Conservation (phyloP, 2,113 vertebrate genomes). For the Rhineura floridana region DNA sequence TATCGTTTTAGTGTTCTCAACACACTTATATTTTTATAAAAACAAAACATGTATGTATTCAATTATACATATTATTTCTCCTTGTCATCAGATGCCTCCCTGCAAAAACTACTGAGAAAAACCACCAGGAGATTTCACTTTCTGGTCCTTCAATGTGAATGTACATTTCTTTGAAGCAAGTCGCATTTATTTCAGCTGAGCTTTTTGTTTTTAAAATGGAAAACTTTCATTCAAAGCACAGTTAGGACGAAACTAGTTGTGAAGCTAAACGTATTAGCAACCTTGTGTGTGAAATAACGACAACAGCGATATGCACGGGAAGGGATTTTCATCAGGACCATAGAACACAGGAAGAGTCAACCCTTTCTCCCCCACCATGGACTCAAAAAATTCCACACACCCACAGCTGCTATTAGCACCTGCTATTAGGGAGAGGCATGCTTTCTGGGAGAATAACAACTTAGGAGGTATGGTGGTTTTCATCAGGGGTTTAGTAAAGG, state of each 20-base stretch:
- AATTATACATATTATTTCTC: background rate
- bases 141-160: background rate
- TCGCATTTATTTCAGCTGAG: background rate
- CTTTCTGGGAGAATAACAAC: background rate
- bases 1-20: background rate
- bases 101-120: background rate
- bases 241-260: background rate
- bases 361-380: background rate
- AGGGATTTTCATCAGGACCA: background rate
- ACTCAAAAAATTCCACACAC: background rate
- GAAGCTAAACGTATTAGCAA: background rate
- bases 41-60: background rate
- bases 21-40: fast-evolving
- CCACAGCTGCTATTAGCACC: background rate
- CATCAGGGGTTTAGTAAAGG: background rate
- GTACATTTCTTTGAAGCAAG: background rate
- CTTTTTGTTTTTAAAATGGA: background rate
- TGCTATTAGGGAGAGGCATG: background rate
- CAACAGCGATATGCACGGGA: background rate
- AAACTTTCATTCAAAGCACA: background rate
- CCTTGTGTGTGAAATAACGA: too few relatives aligned
- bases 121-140: background rate
- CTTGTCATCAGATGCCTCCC: fast-evolving
- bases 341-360: background rate
- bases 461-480: background rate